These are phyloP conservation scores for Scartelaos histophorus DNA, from an alignment of 2,113 vertebrate species.

Conservation along the genomic window DNA sequence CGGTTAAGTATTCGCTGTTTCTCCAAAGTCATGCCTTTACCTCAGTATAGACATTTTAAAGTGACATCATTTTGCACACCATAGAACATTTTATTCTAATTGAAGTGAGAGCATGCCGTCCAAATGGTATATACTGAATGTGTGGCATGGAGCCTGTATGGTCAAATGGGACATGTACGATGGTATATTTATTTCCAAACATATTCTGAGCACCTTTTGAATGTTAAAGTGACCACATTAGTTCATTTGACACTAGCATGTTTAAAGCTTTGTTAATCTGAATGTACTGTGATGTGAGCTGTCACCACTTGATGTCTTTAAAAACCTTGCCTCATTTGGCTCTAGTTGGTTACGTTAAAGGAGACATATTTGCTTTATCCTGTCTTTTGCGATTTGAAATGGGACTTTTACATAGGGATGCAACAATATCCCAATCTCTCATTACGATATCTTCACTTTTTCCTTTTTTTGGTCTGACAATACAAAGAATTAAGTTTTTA, in stretches of 20 bases:
- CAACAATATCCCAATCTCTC: no score
- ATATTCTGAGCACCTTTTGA: conserved; percentile 34
- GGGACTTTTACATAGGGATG: neutral
- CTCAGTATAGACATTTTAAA: conserved; percentile 28
- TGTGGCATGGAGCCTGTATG: conserved; percentile 36
- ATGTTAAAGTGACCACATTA: conserved; percentile 37
- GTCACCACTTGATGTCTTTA: conserved; percentile 11
- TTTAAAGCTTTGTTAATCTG: conserved; percentile 30
- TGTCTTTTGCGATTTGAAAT: neutral
- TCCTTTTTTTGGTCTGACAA: no score
- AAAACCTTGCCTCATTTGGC: neutral
- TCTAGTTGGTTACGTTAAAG: neutral
- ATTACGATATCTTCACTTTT: no score
- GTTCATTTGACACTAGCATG: conserved; percentile 38
- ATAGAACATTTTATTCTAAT: conserved; percentile 8
- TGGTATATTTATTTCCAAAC: conserved; percentile 1
- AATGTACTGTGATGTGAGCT: conserved; percentile 37
- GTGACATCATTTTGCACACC: conserved; percentile 45
- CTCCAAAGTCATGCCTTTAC: conserved; percentile 44
- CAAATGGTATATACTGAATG: conserved; percentile 15
- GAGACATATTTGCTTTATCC: neutral
- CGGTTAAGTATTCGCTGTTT: conserved; percentile 1
- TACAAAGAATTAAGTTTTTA: no score
- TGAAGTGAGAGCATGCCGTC: conserved; percentile 23
- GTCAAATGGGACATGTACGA: conserved; percentile 10